Evolutionary conservation across 1,140 invertebrate species (phyloP).

Genomic region (Heliconius hermathena): DNA sequence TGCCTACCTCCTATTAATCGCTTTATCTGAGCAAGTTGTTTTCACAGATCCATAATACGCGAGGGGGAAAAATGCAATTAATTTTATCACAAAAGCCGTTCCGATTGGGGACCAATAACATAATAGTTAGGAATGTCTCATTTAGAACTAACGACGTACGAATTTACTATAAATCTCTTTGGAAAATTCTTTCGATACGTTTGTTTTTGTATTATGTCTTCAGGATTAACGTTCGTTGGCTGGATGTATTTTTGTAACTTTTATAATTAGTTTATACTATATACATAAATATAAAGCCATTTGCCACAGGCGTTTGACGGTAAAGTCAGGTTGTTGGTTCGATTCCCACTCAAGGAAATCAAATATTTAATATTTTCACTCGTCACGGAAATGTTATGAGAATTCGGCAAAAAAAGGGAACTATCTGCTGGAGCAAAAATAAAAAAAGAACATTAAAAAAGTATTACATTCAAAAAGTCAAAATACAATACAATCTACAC

Average conservation of each 20-base stretch:
- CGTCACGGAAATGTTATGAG: no score
- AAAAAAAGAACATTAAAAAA: no score
- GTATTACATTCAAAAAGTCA: no score
- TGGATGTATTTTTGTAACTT: background rate
- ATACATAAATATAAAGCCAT: no score
- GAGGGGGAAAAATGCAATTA: conserved; percentile 71
- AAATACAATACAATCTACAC: no score
- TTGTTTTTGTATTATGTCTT: conserved; percentile 31
- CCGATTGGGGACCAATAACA: conserved; percentile 49
- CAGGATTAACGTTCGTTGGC: background rate
- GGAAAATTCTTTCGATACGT: conserved; percentile 31
- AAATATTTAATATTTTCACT: no score
- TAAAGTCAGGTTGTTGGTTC: no score
- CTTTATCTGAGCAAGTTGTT: conserved; percentile 46
- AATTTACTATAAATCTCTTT: conserved; percentile 41
- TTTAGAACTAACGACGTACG: conserved; percentile 40
- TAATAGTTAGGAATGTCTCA: conserved; percentile 54
- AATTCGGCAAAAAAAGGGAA: no score
- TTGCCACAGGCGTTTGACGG: no score
- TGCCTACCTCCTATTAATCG: conserved; percentile 21
- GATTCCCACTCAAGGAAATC: no score
- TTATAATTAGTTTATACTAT: conserved; percentile 1
- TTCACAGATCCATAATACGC: conserved; percentile 48
- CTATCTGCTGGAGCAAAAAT: no score
- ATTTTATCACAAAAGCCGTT: conserved; percentile 69